Base-by-base conservation (phyloP, 2,888 invertebrate genomes). In the Oscheius sp. region DNA sequence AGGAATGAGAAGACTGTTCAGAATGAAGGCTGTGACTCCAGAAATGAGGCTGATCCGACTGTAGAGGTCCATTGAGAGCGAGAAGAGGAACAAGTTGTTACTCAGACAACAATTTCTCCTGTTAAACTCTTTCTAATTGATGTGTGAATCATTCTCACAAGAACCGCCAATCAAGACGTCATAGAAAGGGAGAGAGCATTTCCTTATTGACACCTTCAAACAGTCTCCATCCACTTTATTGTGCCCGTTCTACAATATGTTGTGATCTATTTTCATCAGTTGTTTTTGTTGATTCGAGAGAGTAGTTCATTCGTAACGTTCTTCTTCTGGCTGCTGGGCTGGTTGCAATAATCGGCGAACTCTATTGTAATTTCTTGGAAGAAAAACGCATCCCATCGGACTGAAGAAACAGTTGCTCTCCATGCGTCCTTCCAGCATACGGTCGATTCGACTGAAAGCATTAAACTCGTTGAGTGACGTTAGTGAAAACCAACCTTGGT, bases 321-420 rank as follows among this genome's bases (percentile, higher is more conserved):
- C 58, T 21, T 37, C 47, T 37, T 2, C 42, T 3, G n/a, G 10
- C 11, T 55, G 21, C 11, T 57, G 63, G 5, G 73, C 42, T 53
- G 62, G 57, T 53, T 50, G 37, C 11, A 63, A 53, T 29, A 74
- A 37, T 68, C 74, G 37, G n/a, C 74, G 47, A 10, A 68, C 66
- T 11, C 74, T 47, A 35, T 50, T 48, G 50, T 58, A 58, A 21
- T 74, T 50, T 13, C 74, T 47, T 47, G 78, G 80, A 35, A 80
- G 66, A 63, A 80, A 80, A n/a, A 80, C 80, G 48, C 80, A 80
- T 55, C 80, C 80, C 80, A 80, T 80, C n/a, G 80, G 80, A 5
- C 77, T 77, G 76, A 80, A 80, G 79, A 80, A 80, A 50, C 80
- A 80, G 63, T 80, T 80, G 65, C 57, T 58, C 29, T 63, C 48